Percentiles rank a stretch among this genome's conserved stretches.
Conservation (phyloP, 2,797 vertebrate genomes). For the Hybognathus amarus region DNA sequence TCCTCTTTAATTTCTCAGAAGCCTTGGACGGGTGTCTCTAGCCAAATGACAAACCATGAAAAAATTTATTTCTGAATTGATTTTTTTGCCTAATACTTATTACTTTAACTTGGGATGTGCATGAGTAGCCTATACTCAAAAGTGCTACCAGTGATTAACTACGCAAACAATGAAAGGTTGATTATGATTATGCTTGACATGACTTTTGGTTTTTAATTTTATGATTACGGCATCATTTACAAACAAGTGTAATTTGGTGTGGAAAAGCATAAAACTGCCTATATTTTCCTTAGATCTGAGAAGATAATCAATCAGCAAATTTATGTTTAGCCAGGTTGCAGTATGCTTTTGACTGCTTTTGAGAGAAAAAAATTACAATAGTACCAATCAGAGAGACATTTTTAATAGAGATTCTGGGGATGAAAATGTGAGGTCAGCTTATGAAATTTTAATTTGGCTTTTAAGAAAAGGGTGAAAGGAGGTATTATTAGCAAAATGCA, state of each 20-base stretch:
- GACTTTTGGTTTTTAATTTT: not conserved
- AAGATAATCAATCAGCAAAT: conserved; percentile 60
- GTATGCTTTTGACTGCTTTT: conserved; percentile 53
- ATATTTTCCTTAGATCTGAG: conserved; percentile 64
- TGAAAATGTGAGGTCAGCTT: conserved; percentile 37
- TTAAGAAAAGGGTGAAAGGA: conserved; percentile 54
- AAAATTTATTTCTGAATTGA: not conserved
- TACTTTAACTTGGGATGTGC: not conserved
- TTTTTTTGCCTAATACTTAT: not conserved
- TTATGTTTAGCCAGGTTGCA: conserved; percentile 56
- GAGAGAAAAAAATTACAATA: conserved; percentile 57
- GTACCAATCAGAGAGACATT: conserved; percentile 65
- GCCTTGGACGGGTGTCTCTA: no score
- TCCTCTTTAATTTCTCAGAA: no score
- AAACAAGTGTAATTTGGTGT: conserved; percentile 23
- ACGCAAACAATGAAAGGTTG: no score
- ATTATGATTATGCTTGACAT: no score
- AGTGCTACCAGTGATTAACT: no score
- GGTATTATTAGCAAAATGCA: conserved; percentile 44
- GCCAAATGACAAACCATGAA: not conserved
- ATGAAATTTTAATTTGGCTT: conserved; percentile 60
- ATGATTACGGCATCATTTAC: not conserved
- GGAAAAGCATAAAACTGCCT: conserved; percentile 48
- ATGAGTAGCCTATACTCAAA: not conserved
- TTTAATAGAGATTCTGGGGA: conserved; percentile 62